Percentiles rank a stretch among this genome's conserved stretches.
Conservation (phyloP, 2,888 invertebrate genomes). For the Rhaphigaster nebulosa region DNA sequence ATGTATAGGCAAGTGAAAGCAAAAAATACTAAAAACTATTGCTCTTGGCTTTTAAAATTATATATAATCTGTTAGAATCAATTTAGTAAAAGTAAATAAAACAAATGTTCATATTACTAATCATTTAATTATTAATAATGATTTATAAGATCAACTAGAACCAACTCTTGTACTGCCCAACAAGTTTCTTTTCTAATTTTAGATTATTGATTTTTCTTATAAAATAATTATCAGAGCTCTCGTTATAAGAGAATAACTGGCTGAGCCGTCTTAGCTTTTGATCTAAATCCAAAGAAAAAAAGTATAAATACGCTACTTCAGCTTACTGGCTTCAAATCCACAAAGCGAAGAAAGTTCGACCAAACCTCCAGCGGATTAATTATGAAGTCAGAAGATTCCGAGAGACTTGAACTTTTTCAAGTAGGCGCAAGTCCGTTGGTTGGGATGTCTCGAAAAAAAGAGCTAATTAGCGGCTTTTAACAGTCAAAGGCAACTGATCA, state of each 20-base stretch:
- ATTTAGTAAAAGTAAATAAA: no score
- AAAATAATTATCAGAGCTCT: slow-evolving; percentile 16
- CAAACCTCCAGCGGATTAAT: slow-evolving; percentile 50
- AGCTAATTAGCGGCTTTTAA: slow-evolving; percentile 17
- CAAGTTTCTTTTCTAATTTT: not conserved
- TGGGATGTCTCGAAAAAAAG: slow-evolving; percentile 48
- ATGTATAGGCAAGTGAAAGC: no score
- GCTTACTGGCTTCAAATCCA: slow-evolving; percentile 11
- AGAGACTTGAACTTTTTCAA: slow-evolving; percentile 52
- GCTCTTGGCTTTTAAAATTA: no score
- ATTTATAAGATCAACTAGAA: not conserved
- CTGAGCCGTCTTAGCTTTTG: slow-evolving; percentile 12
- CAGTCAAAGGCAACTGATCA: slow-evolving; percentile 51
- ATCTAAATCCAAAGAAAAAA: not conserved
- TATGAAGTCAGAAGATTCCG: slow-evolving; percentile 51
- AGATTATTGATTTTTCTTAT: slow-evolving; percentile 12
- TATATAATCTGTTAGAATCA: no score
- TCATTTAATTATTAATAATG: no score
- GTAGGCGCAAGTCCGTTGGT: not conserved
- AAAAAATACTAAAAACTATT: no score
- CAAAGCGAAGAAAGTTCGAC: slow-evolving; percentile 47
- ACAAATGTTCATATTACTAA: no score
- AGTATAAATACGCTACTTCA: slow-evolving; percentile 26
- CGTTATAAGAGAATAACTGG: not conserved
- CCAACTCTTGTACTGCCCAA: not conserved